phyloP scores from a whole-genome alignment of 2,113 vertebrate genomes.

The Calonectris borealis region DNA sequence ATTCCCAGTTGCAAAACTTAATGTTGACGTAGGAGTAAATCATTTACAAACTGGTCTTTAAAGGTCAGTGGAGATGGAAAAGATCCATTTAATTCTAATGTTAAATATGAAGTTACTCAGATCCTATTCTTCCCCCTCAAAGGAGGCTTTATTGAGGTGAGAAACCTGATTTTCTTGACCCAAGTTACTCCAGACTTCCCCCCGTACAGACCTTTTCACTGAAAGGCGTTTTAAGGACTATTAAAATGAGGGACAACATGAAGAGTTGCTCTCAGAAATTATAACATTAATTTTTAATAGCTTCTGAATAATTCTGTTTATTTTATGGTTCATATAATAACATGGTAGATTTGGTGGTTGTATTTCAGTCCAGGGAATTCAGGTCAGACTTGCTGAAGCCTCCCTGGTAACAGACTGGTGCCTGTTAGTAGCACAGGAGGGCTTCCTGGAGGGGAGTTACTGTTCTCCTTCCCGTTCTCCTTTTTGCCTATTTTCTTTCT shows the following conservation, averaged over 20 bases:
- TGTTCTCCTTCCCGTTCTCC: not conserved
- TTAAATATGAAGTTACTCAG: not conserved
- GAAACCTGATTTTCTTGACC: not conserved
- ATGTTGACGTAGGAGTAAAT: not conserved
- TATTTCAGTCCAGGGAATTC: constrained; percentile 22
- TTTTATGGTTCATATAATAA: constrained; percentile 29
- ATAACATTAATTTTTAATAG: constrained; percentile 48
- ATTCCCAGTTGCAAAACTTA: not conserved
- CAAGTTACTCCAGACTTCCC: not conserved
- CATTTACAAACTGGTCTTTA: not conserved
- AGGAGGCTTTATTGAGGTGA: not conserved
- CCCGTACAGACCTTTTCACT: not conserved
- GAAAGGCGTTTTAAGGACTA: constrained; percentile 16
- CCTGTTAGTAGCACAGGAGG: not conserved
- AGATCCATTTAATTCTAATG: not conserved
- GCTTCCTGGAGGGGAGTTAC: not conserved
- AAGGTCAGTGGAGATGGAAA: not conserved
- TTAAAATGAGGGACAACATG: constrained; percentile 25
- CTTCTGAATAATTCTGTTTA: constrained; percentile 68
- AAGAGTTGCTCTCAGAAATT: constrained; percentile 35
- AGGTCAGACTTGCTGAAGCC: constrained; percentile 5
- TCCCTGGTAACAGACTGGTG: not conserved
- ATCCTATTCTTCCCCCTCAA: not conserved
- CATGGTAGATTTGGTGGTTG: not conserved
- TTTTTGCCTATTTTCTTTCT: not conserved